phyloP scores from a whole-genome alignment of 2,113 vertebrate genomes.

The Coregonus clupeaformis region DNA sequence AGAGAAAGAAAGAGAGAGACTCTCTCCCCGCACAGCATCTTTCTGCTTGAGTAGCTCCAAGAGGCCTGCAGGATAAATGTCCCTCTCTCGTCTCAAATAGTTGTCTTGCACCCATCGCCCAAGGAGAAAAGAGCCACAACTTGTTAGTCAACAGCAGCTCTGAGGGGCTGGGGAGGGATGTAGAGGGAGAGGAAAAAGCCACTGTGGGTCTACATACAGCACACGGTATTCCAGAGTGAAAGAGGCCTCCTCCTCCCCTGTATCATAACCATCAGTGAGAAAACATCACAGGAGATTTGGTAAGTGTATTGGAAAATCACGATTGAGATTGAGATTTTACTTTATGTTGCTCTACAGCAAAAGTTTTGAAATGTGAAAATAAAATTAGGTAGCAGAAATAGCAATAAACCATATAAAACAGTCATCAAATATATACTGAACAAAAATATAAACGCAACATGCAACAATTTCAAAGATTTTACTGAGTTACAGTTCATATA shows the following conservation, averaged over 20 bases:
- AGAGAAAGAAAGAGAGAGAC: constrained; percentile 32
- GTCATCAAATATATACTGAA: background rate
- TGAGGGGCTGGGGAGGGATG: constrained; percentile 79
- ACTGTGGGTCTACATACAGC: background rate
- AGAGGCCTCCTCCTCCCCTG: background rate
- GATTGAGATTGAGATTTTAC: too few relatives aligned
- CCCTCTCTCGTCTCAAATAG: constrained; percentile 90
- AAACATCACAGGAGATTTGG: background rate
- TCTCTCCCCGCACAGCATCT: constrained; percentile 80
- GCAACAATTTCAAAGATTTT: too few relatives aligned
- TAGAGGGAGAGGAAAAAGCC: background rate
- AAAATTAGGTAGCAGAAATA: background rate
- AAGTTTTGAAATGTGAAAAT: background rate
- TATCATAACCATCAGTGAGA: background rate
- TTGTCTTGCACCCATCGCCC: constrained; percentile 88
- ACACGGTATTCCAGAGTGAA: background rate
- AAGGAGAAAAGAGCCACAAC: constrained; percentile 91
- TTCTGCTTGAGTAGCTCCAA: constrained; percentile 91
- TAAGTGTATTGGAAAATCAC: too few relatives aligned
- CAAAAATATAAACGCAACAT: too few relatives aligned
- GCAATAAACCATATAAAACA: background rate
- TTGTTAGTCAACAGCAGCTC: constrained; percentile 93
- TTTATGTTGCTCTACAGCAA: too few relatives aligned
- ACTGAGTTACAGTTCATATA: too few relatives aligned
- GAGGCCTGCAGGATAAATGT: constrained; percentile 89